Conservation (phyloP, 37 sponge, comb jelly and placozoan genomes). For the Chondrilla cf. caribensis region DNA sequence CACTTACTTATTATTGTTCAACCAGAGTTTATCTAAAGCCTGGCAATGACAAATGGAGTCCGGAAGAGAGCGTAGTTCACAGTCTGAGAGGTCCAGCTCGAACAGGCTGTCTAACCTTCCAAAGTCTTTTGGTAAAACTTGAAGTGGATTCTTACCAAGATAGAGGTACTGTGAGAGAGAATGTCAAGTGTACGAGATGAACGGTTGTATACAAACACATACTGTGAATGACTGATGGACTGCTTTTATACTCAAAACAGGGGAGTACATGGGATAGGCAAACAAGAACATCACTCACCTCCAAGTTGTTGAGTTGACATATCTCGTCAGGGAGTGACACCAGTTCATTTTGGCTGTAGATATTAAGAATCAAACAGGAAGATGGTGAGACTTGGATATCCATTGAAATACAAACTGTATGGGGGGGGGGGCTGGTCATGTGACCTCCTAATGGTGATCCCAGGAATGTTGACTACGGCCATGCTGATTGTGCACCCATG, state of each 20-base stretch:
- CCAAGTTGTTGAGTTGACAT: conserved; percentile 38
- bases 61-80: conserved; percentile 52
- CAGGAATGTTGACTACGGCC: too few relatives aligned
- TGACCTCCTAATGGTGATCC: too few relatives aligned
- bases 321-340: conserved; percentile 43
- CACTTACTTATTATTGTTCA: conserved; percentile 57
- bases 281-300: background rate
- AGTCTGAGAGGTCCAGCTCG: conserved; percentile 69
- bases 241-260: too few relatives aligned
- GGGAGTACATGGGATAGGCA: too few relatives aligned
- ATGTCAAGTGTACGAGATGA: too few relatives aligned
- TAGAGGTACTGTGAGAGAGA: conserved; percentile 45
- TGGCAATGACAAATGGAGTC: conserved; percentile 56
- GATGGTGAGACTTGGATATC: background rate
- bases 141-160: conserved; percentile 66
- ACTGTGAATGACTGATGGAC: too few relatives aligned
- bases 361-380: background rate
- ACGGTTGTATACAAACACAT: too few relatives aligned
- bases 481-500: too few relatives aligned
- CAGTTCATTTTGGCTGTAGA: conserved; percentile 48
- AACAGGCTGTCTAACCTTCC: conserved; percentile 42
- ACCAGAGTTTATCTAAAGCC: conserved; percentile 59
- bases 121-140: conserved; percentile 44
- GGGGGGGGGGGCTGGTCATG: too few relatives aligned
- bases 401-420: background rate